These are phyloP conservation scores for Byasa hedistus DNA, from an alignment of 2,888 invertebrate species.

Conservation along the genomic window DNA sequence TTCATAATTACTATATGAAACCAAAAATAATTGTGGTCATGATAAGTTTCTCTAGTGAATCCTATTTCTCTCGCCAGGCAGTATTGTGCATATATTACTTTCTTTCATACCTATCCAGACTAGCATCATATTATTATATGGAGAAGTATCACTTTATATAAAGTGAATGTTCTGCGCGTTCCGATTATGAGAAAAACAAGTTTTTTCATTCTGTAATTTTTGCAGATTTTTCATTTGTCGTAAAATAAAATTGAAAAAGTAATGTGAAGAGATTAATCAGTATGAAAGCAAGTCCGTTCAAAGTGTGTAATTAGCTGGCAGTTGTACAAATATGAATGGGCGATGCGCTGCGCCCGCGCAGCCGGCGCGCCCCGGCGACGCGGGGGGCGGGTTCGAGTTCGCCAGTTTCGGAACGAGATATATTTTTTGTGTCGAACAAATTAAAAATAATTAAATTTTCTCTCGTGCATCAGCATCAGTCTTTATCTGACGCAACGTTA, in stretches of 20 bases:
- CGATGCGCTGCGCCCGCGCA: constrained; percentile 49
- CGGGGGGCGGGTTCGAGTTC: constrained; percentile 42
- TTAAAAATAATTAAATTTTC: constrained; percentile 3
- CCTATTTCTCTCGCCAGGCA: too few relatives aligned
- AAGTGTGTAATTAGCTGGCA: constrained; percentile 66
- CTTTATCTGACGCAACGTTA: not conserved
- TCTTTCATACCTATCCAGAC: too few relatives aligned
- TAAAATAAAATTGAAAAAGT: constrained; percentile 48
- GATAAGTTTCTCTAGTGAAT: too few relatives aligned
- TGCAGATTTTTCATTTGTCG: not conserved
- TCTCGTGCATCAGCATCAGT: not conserved
- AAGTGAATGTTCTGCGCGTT: too few relatives aligned
- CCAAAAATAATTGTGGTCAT: too few relatives aligned
- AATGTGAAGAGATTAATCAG: constrained; percentile 69
- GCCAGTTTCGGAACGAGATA: constrained; percentile 12
- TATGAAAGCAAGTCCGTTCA: constrained; percentile 47
- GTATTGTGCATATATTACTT: too few relatives aligned
- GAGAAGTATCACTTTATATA: too few relatives aligned
- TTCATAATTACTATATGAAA: too few relatives aligned
- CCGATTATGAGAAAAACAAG: too few relatives aligned
- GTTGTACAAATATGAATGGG: constrained; percentile 73
- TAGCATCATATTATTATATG: too few relatives aligned
- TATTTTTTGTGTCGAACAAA: not conserved
- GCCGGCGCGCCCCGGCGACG: constrained; percentile 46
- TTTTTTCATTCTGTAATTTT: not conserved